These are phyloP conservation scores for Colius striatus DNA, from an alignment of 2,113 vertebrate species.

Conservation along the genomic window DNA sequence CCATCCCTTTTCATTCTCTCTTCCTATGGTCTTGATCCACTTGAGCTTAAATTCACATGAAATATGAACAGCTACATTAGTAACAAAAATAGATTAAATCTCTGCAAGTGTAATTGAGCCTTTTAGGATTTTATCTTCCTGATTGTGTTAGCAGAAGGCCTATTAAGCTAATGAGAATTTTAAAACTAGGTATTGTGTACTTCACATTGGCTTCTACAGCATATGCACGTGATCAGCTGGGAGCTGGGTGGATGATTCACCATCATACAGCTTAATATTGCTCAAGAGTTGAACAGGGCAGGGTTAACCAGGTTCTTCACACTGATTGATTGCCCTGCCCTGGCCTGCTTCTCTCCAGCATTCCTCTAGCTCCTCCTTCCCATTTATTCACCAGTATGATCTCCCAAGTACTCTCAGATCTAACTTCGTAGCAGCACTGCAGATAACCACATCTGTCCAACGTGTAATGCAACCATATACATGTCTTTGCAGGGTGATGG, in stretches of 20 bases:
- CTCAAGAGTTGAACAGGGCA: constrained; percentile 4
- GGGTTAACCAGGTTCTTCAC: not conserved
- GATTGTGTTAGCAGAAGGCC: not conserved
- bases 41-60: not conserved
- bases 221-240: not conserved
- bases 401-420: not conserved
- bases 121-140: constrained; percentile 26
- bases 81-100: not conserved
- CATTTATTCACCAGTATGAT: not conserved
- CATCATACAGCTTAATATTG: not conserved
- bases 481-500: not conserved
- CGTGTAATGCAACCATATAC: not conserved
- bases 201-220: not conserved
- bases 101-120: not conserved
- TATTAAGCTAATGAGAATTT: constrained; percentile 3
- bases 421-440: not conserved
- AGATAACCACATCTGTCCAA: not conserved
- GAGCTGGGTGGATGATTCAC: not conserved
- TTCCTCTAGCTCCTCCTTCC: not conserved
- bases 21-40: not conserved
- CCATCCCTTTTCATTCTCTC: not conserved
- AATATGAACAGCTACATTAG: not conserved
- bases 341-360: not conserved
- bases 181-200: not conserved
- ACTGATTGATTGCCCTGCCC: not conserved